Evolutionary conservation across 2,113 vertebrate species (phyloP), one percentile per base, ranked within the genome.

Genomic region (Xenopus laevis): DNA sequence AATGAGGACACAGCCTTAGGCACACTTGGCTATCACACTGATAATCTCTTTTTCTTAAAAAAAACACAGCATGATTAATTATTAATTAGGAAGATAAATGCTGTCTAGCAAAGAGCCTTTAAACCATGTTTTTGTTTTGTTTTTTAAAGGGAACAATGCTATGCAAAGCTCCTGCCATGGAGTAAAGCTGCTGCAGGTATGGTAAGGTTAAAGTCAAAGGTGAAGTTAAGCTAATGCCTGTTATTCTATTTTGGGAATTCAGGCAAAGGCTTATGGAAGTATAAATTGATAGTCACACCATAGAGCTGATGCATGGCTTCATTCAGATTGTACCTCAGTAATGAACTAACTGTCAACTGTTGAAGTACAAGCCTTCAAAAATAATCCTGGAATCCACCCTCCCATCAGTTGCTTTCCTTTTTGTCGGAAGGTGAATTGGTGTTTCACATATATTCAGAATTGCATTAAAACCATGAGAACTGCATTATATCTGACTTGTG

Each of bases 21-120:
- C 33, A 40, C 33, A 40, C 33, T 40, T 40, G 33, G 33, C 84
- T 87, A 88, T 88, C 85, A 80, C 72, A 69, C 79, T 74, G 82
- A 80, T 85, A 86, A 89, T 90, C 87, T 87, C 81, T 80, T 83
- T 78, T 83, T 9, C 33, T 27, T n/a, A n/a, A n/a, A 40, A 40
- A 83, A 68, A 86, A 87, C 84, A 84, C 78, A 71, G 45, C 15
- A 27, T 58, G 81, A 87, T 89, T 89, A 86, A 88, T 88, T 85
- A 88, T 90, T 89, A 87, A 89, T 87, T 82, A 84, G 79, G 73
- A 82, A 85, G 87, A 86, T 84, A 82, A 84, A 88, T 84, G 81
- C 79, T 79, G 81, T 86, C 84, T 81, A 79, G 78, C 82, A 83
- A 82, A 79, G 72, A 78, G 79, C 65, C 55, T 21, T 60, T 74